These are phyloP conservation scores for Hermaeophaga mercurialis DNA, from an alignment of 2,888 invertebrate species.

Conservation along the genomic window DNA sequence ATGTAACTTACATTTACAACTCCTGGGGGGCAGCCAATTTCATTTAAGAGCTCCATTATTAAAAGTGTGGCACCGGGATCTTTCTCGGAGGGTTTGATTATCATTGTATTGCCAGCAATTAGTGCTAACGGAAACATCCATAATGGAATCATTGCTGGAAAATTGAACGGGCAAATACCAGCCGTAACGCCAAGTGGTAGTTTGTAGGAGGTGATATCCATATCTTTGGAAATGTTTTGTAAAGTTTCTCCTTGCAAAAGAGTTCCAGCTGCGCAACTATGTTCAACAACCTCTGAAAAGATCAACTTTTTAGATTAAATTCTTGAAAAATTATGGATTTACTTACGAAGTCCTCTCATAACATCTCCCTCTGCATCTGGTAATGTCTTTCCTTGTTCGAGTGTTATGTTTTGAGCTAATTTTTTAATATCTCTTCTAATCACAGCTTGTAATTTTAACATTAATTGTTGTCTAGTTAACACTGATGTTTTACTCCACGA, in stretches of 20 bases:
- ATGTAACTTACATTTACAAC: constrained; percentile 77
- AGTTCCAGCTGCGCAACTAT: constrained; percentile 91
- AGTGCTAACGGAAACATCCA: constrained; percentile 91
- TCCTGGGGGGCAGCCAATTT: constrained; percentile 96
- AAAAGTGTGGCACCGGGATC: constrained; percentile 97
- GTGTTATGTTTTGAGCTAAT: constrained; percentile 88
- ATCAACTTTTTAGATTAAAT: neutral
- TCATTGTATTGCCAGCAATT: constrained; percentile 92
- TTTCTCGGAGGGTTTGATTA: constrained; percentile 96
- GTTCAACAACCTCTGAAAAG: constrained; percentile 89
- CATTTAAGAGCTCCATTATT: constrained; percentile 88
- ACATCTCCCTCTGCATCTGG: constrained; percentile 99
- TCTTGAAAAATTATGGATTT: neutral
- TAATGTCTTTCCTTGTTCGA: constrained; percentile 96
- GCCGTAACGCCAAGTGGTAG: constrained; percentile 92
- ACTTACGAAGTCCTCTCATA: constrained; percentile 93
- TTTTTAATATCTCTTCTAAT: constrained; percentile 87
- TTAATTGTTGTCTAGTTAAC: constrained; percentile 82
- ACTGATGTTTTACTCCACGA: constrained; percentile 92
- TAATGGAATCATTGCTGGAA: constrained; percentile 99
- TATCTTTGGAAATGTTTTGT: constrained; percentile 85
- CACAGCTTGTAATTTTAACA: constrained; percentile 75
- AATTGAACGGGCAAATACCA: constrained; percentile 98
- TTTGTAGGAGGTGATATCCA: constrained; percentile 94
- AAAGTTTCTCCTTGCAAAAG: constrained; percentile 93